Evolutionary conservation across 1,140 invertebrate genomes (phyloP).

Genomic region (Drosophila setifemur): DNA sequence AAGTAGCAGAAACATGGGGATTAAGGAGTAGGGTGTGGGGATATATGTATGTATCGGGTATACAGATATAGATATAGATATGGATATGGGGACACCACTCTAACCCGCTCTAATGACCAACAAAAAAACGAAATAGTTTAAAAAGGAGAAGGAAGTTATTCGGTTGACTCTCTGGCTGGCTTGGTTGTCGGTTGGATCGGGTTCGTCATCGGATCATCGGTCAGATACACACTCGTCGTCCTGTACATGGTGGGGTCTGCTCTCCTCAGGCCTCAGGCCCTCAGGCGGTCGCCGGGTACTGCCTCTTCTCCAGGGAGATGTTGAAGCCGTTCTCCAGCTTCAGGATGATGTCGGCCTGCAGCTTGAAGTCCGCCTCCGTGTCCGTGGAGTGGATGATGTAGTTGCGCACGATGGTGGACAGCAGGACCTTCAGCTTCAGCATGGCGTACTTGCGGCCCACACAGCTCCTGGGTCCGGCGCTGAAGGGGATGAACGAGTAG

Average conservation of each 20-base stretch:
- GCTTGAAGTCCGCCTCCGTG: constrained; percentile 87
- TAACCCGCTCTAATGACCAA: constrained; percentile 56
- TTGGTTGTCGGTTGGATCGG: neutral
- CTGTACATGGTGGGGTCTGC: neutral
- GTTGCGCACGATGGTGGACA: constrained; percentile 93
- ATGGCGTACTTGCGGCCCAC: constrained; percentile 92
- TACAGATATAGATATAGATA: constrained; percentile 29
- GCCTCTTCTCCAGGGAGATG: constrained; percentile 67
- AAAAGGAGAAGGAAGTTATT: constrained; percentile 12
- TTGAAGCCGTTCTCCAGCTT: constrained; percentile 86
- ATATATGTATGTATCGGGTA: constrained; percentile 9
- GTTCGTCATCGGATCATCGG: neutral
- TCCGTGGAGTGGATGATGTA: constrained; percentile 88
- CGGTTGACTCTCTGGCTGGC: constrained; percentile 64
- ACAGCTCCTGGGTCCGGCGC: constrained; percentile 92
- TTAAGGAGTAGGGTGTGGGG: constrained; percentile 1
- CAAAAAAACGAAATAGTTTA: constrained; percentile 14
- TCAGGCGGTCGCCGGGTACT: constrained; percentile 38
- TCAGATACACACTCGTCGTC: constrained; percentile 13
- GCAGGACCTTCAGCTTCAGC: constrained; percentile 92
- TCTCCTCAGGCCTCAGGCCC: constrained; percentile 26
- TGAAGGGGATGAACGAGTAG: constrained; percentile 94
- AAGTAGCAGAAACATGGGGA: constrained; percentile 15
- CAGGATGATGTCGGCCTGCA: constrained; percentile 92
- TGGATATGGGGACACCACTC: constrained; percentile 55